Evolutionary conservation across 92 coral and sea anemone genomes (phyloP), one percentile per base, ranked within the genome.

Genomic region (Zoanthus solanderi): DNA sequence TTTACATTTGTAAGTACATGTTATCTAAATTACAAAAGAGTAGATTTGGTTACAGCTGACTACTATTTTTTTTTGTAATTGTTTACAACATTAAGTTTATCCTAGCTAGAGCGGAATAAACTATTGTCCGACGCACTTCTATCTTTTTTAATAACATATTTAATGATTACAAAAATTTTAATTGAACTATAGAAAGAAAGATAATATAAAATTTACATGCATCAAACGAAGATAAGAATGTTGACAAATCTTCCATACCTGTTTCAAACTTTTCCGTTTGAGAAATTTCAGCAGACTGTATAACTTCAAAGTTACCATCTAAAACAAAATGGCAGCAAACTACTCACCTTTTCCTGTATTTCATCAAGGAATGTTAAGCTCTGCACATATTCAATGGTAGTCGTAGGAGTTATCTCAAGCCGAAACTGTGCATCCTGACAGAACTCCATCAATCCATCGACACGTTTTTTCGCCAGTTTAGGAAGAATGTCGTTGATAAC

Each of bases 391-490:
- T 97, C 99, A 31, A 77, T 88, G 10, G 99, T 97, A 52, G 96
- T 78, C 14, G 93, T 87, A 2, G 99, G 99, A 50, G 92, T 84
- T 45, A 79, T 87, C 88, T 97, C 99, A 63, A 97, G 89, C 84
- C 91, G 91, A 83, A 92, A 97, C 92, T 97, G 99, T 5, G 99
- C 98, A 78, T 97, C 99, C 78, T 97, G 97, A 53, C 99, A 97
- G 76, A 95, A 95, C 86, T 94, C 94, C 98, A 95, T 95, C 91
- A 97, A 83, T 2, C 78, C 48, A 86, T 97, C 99, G 9, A 96
- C 96, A 69, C 98, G 79, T 83, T 78, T 95, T 85, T 97, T 97
- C 71, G 99, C 98, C 87, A 95, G 87, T 78, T 91, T 92, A 29
- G 99, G 99, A 47, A 97, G 90, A 85, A 97, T 97, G 87, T 97